A percentile compares a stretch with the other conserved stretches of the same genome.
Evolutionary conservation across 2,797 vertebrate species (phyloP).

Genomic region (Tiaroga cobitis): DNA sequence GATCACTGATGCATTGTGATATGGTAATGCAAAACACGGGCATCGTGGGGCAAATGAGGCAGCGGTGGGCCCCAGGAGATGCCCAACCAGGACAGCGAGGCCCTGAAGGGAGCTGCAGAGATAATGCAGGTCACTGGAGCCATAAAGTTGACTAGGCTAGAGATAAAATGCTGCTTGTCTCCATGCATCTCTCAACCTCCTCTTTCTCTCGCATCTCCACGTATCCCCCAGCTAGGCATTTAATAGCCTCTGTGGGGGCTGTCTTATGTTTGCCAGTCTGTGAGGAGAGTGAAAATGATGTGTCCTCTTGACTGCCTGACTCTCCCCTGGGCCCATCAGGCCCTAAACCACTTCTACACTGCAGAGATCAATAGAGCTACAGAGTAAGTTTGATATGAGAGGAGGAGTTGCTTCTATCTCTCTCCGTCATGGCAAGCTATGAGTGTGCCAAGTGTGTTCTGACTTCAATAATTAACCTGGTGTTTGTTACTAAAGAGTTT

Average conservation of each 20-base stretch:
- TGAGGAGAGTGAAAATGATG: slow-evolving; percentile 54
- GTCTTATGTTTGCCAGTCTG: slow-evolving; percentile 57
- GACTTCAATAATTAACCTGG: slow-evolving; percentile 26
- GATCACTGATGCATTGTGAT: slow-evolving; percentile 9
- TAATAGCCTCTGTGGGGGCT: slow-evolving; percentile 69
- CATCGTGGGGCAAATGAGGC: slow-evolving; percentile 18
- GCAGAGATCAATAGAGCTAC: slow-evolving; percentile 68
- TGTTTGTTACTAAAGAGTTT: slow-evolving; percentile 40
- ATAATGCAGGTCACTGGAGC: slow-evolving; percentile 58
- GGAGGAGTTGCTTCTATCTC: slow-evolving; percentile 30
- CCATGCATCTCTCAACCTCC: slow-evolving; percentile 33
- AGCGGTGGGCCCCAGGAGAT: slow-evolving; percentile 12
- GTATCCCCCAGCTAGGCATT: slow-evolving; percentile 51
- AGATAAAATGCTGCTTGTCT: slow-evolving; percentile 54
- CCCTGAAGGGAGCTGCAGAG: slow-evolving; percentile 52
- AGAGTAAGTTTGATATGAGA: slow-evolving; percentile 59
- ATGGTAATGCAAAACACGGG: slow-evolving; percentile 7
- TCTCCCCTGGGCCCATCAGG: slow-evolving; percentile 59
- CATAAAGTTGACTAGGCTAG: slow-evolving; percentile 37
- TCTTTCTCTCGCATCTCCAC: slow-evolving; percentile 46
- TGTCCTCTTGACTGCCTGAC: slow-evolving; percentile 47
- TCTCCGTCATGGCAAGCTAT: neutral
- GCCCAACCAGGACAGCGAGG: slow-evolving; percentile 45
- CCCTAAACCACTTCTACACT: slow-evolving; percentile 61
- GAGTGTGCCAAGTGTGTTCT: neutral